Base-by-base conservation (phyloP, 1,140 invertebrate species). In the Trachelipus rathkii region DNA sequence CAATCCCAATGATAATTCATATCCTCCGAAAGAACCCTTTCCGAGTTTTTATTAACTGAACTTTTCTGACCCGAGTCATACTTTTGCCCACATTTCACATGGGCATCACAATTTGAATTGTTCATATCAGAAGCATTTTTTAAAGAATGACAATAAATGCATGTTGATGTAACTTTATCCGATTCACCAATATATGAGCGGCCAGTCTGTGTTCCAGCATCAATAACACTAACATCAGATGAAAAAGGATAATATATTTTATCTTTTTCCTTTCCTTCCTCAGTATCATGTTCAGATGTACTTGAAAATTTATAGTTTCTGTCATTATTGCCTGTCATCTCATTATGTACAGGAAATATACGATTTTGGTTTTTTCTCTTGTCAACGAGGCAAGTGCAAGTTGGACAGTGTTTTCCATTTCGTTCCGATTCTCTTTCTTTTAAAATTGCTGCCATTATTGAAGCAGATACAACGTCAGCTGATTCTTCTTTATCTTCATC, bases 361-460 rank as follows among this genome's bases (percentile, higher is more conserved):
- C 6, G 33, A 60, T 2, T 15, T 15, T 19, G 11, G 50, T 60
- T 60, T 60, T 19, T 60, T 13, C 50, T 60, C 50, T 13, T 60
- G 11, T 60, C 50, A 13, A 60, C 19, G 11, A 15, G 50, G 8
- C 92, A 94, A 66, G 89, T 89, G 82, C 92, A 93, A 0, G 91
- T 92, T 78, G 91, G 89, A 84, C 92, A 94, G 82, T 94, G 93
- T 88, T 75, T 90, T 87, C 71, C 86, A 84, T 78, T 85, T 82
- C 88, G 90, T 86, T 88, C 91, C 86, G 88, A 93, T 84, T 87
- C 91, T 83, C 89, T 88, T 79, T 96, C 94, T 84, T 95, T 92
- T 44, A 97, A 86, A 71, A 96, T 92, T 88, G 95, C 95, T 0
- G 94, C 94, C 90, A 97, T 94, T 69, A 96, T 91, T 13, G 94